Evolutionary conservation across 2,797 vertebrate genomes (phyloP).

Genomic region (Eospalax fontanierii): DNA sequence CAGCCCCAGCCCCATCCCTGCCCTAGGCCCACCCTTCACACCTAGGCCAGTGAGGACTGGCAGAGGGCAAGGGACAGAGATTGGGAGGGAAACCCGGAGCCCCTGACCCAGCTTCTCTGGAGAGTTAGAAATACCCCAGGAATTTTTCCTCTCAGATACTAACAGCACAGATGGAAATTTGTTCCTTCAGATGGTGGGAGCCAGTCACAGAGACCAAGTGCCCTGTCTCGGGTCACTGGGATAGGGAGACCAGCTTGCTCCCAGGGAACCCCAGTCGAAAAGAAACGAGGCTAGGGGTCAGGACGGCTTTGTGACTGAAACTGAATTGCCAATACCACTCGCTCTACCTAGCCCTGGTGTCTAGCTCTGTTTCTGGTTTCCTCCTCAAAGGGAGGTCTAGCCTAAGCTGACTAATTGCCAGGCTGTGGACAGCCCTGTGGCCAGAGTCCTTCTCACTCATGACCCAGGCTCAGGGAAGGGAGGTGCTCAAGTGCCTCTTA

Average conservation of each 20-base stretch:
- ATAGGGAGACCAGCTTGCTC: neutral
- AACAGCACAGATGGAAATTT: neutral
- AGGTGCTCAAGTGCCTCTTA: neutral
- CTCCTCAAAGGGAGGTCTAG: neutral
- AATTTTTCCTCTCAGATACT: neutral
- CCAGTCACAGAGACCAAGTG: neutral
- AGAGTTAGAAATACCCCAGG: neutral
- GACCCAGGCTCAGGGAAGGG: neutral
- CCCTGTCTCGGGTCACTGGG: neutral
- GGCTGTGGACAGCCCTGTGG: neutral
- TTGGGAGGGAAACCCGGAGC: no score
- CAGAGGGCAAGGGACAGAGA: neutral
- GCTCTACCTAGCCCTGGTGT: neutral
- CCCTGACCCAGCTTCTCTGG: neutral
- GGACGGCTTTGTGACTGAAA: neutral
- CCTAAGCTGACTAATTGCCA: constrained; percentile 9
- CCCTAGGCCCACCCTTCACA: neutral
- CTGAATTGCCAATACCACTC: neutral
- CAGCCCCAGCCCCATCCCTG: neutral
- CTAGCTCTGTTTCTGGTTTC: neutral
- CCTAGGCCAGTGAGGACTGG: neutral
- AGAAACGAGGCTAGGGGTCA: neutral
- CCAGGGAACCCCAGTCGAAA: neutral
- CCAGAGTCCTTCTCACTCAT: neutral
- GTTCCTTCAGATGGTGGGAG: neutral